A percentile compares a stretch with the other conserved stretches of the same genome.
Conservation (phyloP, 2,113 vertebrate species). For the Lepus americanus region DNA sequence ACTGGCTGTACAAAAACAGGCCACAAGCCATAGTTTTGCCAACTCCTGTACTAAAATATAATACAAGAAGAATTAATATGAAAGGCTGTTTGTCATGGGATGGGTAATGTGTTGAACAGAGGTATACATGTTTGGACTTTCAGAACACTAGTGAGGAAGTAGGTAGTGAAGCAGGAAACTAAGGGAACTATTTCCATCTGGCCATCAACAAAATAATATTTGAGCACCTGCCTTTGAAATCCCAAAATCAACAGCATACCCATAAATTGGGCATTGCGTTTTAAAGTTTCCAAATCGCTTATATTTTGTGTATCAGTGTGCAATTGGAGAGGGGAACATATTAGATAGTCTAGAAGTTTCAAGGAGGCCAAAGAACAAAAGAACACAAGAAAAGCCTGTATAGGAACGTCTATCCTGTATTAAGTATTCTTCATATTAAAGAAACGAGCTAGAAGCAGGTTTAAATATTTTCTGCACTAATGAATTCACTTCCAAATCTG, state of each 20-base stretch:
- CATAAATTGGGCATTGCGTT: slow-evolving; percentile 2
- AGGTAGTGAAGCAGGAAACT: not conserved
- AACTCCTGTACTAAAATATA: not conserved
- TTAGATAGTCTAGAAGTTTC: slow-evolving; percentile 53
- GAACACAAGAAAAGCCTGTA: slow-evolving; percentile 48
- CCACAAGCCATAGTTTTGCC: not conserved
- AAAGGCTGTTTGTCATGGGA: not conserved
- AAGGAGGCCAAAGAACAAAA: slow-evolving; percentile 49
- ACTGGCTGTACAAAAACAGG: not conserved
- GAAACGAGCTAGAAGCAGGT: slow-evolving; percentile 59
- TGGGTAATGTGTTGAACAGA: not conserved
- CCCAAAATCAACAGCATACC: slow-evolving; percentile 4
- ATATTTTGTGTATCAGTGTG: slow-evolving; percentile 14
- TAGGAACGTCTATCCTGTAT: slow-evolving; percentile 39
- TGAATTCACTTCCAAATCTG: slow-evolving; percentile 72
- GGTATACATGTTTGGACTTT: not conserved
- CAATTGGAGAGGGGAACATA: slow-evolving; percentile 4
- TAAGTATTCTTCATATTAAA: slow-evolving; percentile 68
- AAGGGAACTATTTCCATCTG: slow-evolving; percentile 12
- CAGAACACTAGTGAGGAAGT: not conserved
- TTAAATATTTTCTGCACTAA: slow-evolving; percentile 69
- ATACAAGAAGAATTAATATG: not conserved
- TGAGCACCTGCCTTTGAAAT: slow-evolving; percentile 27
- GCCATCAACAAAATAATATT: slow-evolving; percentile 10
- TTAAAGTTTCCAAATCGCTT: not conserved